A percentile compares a stretch with the other conserved stretches of the same genome.
Evolutionary conservation across 2,888 invertebrate genomes (phyloP).

Genomic region (Girardia tigrina): DNA sequence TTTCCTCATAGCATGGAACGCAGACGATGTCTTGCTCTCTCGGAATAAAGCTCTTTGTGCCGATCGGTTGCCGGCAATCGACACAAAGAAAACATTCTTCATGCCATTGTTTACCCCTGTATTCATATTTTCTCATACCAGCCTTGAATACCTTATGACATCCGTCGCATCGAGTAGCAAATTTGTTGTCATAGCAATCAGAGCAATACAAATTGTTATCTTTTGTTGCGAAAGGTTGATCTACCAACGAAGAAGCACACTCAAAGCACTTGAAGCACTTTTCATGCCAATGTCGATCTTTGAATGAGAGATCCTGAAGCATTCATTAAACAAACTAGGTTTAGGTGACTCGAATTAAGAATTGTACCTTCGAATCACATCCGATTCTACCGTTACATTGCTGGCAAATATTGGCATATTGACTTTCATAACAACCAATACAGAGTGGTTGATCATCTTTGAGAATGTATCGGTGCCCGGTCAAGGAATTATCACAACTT

Average conservation of each 20-base stretch:
- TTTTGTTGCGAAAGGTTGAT: conserved; percentile 98
- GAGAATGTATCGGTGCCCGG: conserved; percentile 91
- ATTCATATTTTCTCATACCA: conserved; percentile 96
- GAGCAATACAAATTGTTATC: conserved; percentile 98
- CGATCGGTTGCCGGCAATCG: conserved; percentile 85
- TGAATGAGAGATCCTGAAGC: conserved; percentile 90
- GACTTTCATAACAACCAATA: conserved; percentile 97
- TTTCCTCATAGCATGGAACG: conserved; percentile 90
- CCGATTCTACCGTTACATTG: conserved; percentile 92
- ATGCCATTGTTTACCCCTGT: conserved; percentile 99
- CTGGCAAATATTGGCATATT: conserved; percentile 92
- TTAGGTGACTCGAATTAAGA: too few relatives aligned
- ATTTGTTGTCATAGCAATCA: conserved; percentile 95
- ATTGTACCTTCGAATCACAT: conserved; percentile 63
- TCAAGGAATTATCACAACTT: conserved; percentile 53
- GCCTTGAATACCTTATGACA: conserved; percentile 63
- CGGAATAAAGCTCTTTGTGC: conserved; percentile 92
- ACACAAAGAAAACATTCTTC: conserved; percentile 99
- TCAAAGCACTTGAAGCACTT: conserved; percentile 96
- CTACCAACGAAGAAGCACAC: conserved; percentile 86
- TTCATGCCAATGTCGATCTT: conserved; percentile 99
- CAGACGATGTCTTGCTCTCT: conserved; percentile 95
- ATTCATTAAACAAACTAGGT: neutral
- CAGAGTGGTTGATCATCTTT: conserved; percentile 98
- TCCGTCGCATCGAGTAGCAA: conserved; percentile 95